Percentiles rank a stretch among this genome's conserved stretches.
Conservation (phyloP, 1,140 invertebrate species). For the Hyposmocoma kahamanoa region DNA sequence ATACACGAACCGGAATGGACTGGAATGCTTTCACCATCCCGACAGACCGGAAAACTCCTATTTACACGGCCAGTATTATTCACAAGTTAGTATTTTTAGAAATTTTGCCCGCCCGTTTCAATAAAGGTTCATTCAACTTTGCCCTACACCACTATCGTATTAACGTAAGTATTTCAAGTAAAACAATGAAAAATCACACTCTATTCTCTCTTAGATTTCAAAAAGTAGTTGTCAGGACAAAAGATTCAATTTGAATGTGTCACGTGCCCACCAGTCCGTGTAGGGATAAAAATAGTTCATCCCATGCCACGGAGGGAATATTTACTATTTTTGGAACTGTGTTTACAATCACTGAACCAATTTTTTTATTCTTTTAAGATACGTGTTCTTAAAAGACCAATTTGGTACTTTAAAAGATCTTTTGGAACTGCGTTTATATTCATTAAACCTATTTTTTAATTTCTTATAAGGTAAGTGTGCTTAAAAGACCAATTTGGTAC, state of each 20-base stretch:
- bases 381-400: no score
- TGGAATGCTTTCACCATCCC: neutral
- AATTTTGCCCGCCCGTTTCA: slow-evolving; percentile 32
- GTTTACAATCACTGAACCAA: slow-evolving; percentile 29
- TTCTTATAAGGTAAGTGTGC: no score
- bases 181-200: no score
- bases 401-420: no score
- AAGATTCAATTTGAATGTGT: slow-evolving; percentile 30
- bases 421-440: no score
- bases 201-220: no score
- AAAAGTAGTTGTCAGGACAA: no score
- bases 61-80: slow-evolving; percentile 50
- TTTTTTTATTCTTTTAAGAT: no score
- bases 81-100: slow-evolving; percentile 62
- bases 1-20: slow-evolving; percentile 1
- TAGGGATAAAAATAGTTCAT: slow-evolving; percentile 36
- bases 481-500: no score
- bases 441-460: no score
- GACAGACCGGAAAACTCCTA: slow-evolving; percentile 50
- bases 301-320: slow-evolving; percentile 45
- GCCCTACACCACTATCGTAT: slow-evolving; percentile 25
- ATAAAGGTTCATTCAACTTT: slow-evolving; percentile 54
- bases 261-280: slow-evolving; percentile 24
- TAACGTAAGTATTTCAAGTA: no score
- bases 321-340: slow-evolving; percentile 42